Percentiles rank a stretch among this genome's conserved stretches.
phyloP scores from a whole-genome alignment of 2,797 vertebrate genomes.

The Lepilemur septentrionalis region DNA sequence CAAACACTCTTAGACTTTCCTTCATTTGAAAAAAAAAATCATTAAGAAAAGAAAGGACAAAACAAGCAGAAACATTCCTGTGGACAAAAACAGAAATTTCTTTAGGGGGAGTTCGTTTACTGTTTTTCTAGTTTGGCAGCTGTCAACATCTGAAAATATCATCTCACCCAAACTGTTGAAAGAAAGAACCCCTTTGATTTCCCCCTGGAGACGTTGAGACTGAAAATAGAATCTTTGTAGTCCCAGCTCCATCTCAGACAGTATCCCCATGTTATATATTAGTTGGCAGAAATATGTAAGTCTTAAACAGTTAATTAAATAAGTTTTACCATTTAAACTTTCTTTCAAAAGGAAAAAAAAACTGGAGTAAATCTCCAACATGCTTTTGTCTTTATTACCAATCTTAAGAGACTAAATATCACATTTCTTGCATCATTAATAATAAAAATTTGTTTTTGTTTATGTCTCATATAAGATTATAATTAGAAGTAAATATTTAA shows the following conservation, averaged over 20 bases:
- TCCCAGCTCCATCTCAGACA: constrained; percentile 81
- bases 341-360: constrained; percentile 79
- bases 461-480: constrained; percentile 74
- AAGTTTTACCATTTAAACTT: constrained; percentile 81
- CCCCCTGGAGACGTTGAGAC: constrained; percentile 80
- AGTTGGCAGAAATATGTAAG: constrained; percentile 79
- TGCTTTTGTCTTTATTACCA: constrained; percentile 74
- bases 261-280: constrained; percentile 63
- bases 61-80: constrained; percentile 71
- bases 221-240: constrained; percentile 86
- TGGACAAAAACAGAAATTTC: constrained; percentile 77
- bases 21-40: not conserved
- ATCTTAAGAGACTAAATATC: constrained; percentile 72
- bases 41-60: not conserved
- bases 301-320: constrained; percentile 84
- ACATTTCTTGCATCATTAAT: constrained; percentile 82
- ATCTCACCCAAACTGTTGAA: constrained; percentile 85
- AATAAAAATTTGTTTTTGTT: constrained; percentile 84
- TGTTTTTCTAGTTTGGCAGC: constrained; percentile 84
- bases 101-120: constrained; percentile 72
- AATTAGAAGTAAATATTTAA: constrained; percentile 85
- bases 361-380: constrained; percentile 71
- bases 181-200: constrained; percentile 85
- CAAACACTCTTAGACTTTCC: not conserved
- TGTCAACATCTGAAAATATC: constrained; percentile 87